These are phyloP conservation scores for Malurus cyaneus DNA, from an alignment of 2,113 vertebrate species.

Conservation along the genomic window DNA sequence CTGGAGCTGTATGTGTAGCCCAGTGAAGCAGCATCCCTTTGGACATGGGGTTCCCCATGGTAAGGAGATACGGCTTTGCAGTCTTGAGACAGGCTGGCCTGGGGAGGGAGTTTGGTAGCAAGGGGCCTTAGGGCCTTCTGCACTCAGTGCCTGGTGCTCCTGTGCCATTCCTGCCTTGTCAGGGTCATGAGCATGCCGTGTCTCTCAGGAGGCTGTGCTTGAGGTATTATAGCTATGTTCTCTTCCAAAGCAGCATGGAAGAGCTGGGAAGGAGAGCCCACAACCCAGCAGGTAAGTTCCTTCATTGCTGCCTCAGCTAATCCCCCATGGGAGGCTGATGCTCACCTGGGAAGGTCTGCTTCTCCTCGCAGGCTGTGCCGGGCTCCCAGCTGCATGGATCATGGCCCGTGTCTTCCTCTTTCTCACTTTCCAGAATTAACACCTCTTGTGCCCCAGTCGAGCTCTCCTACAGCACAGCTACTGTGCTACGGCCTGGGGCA, in stretches of 20 bases:
- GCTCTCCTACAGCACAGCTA: background rate
- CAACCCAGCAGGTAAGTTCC: constrained; percentile 3
- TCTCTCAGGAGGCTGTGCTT: background rate
- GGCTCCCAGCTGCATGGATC: rapidly evolving
- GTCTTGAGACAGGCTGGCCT: background rate
- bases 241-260: constrained; percentile 49
- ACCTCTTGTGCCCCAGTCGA: background rate
- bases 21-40: background rate
- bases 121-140: background rate
- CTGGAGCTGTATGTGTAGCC: background rate
- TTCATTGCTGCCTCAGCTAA: background rate
- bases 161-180: rapidly evolving
- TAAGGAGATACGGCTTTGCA: background rate
- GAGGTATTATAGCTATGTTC: background rate
- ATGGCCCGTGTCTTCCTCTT: background rate
- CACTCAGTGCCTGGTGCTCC: background rate
- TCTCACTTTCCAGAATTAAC: constrained; percentile 6
- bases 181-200: background rate
- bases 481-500: background rate
- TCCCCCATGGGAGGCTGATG: background rate
- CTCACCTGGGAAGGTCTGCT: background rate
- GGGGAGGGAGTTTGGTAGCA: background rate
- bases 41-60: background rate
- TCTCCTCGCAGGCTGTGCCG: background rate
- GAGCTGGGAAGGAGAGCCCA: background rate